Base-by-base conservation (phyloP, 2,888 invertebrate genomes). In the Rapana venosa region DNA sequence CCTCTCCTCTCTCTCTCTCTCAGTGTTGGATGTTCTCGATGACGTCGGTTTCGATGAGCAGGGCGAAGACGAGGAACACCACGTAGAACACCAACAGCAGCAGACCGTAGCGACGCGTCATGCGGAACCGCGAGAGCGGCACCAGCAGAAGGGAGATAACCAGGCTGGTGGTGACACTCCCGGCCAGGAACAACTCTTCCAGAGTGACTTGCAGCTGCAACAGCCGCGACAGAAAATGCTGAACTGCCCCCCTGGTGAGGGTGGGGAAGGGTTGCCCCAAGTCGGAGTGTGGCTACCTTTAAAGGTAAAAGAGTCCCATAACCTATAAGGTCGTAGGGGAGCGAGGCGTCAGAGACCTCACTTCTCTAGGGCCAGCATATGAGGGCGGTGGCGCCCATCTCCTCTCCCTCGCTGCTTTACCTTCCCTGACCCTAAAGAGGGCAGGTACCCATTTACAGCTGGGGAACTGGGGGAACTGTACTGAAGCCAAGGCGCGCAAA, bases 81-180 rank as follows among this genome's bases (percentile, higher is more conserved):
- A 96, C 93, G 92, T 97, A 97, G 8, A 97, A 90, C 6, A 94
- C 93, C 61, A 96, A 95, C 47, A 97, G 95, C 86, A 96, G 96
- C 81, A 96, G 95, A 1, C 97, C 97, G 92, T 97, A 97, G 5
- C 95, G 95, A n/a, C 96, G 95, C 36, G 96, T 95, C 89, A 97
- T 96, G 11, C 95, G 92, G 93, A 97, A 97, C 32, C 96, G 96
- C 11, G 96, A 96, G 20, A 96, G 92, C n/a, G 96, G 96, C 36
- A 97, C 94, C 58, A 97, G 96, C 77, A 97, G 91, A 32, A 97
- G 92, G 0, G 97, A 96, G 17, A 93, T 92, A 0, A 94, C 74
- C 13, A 97, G 94, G 81, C 96, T 96, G 61, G 96, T 92, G 0
- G 96, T 94, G 13, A 97, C 96, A 92, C 97, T 97, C 0, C 96